Base-by-base conservation (phyloP, 1,140 invertebrate species). In the Drosophila mojavensis region DNA sequence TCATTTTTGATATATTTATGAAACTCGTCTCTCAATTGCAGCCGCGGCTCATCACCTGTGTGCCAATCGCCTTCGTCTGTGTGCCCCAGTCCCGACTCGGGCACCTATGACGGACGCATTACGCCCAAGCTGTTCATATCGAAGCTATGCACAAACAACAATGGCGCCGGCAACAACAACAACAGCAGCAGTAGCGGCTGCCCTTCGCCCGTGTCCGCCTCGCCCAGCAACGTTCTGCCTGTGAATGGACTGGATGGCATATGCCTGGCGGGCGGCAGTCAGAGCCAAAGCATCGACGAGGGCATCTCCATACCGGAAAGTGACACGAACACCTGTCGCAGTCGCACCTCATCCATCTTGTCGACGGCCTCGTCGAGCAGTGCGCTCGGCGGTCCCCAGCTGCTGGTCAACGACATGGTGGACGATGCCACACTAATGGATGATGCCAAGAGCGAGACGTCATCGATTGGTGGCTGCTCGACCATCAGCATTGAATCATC, bases 11-110 rank as follows among this genome's bases (percentile, higher is more conserved):
- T 24, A 24, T 24, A 24, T 0, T 24, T 24, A 24, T 24, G 0
- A 24, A 24, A 24, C 20, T 24, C 20, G 2, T 24, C 20, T 24
- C 20, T 17, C 41, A 6, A 20, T 75, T 76, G n/a, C 53, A 94
- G 94, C 76, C 93, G 94, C 39, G 94, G 83, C 92, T 93, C 94
- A 13, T 93, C 94, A 51, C 93, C 94, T 64, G 88, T 92, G 36
- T 92, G 88, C 54, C 91, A 91, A 84, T 92, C 91, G 1, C 91
- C 91, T 5, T 92, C 89, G 20, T 91, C 91, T 6, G 79, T 92
- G 20, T 92, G 91, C 33, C 89, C 89, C 54, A 91, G 89, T 60
- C 91, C 91, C 4, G 91, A 92, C 41, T 92, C 91, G 33, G 91
- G 90, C 28, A 92, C 91, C 24, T 92, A 91, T 41, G 91, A 92